Percentiles rank a stretch among this genome's conserved stretches.
phyloP scores from a whole-genome alignment of 2,113 vertebrate species.

The Sebastes schlegelii region DNA sequence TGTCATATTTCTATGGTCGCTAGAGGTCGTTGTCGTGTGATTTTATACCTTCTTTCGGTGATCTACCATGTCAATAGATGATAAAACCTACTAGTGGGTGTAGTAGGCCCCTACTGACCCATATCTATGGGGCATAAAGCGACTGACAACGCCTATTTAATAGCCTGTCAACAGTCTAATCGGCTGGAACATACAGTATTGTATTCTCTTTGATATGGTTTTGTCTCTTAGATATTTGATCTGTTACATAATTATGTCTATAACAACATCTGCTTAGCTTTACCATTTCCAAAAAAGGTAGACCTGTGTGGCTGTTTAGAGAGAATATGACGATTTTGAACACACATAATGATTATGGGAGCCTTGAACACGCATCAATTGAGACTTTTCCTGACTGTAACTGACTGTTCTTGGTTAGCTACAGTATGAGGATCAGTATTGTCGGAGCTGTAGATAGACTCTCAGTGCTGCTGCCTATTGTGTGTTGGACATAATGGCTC shows the following conservation, averaged over 20 bases:
- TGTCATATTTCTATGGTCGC: no score
- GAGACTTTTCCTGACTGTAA: slow-evolving; percentile 31
- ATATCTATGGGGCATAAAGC: no score
- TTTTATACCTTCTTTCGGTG: no score
- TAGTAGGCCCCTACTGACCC: no score
- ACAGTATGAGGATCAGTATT: slow-evolving; percentile 26
- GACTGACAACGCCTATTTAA: no score
- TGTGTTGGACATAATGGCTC: slow-evolving; percentile 50
- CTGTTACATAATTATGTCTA: no score
- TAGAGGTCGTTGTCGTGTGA: no score
- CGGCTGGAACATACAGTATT: no score
- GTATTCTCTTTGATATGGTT: no score
- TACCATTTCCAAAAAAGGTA: not conserved
- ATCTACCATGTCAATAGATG: no score
- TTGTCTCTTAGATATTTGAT: not conserved
- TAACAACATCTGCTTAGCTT: not conserved
- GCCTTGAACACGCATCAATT: slow-evolving; percentile 10
- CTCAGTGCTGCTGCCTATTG: slow-evolving; percentile 46
- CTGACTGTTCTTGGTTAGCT: slow-evolving; percentile 41
- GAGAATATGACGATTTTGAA: not conserved
- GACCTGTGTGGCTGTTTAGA: not conserved
- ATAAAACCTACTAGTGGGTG: no score
- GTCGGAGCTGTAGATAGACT: slow-evolving; percentile 32
- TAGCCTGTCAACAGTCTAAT: no score
- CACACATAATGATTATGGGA: not conserved